phyloP scores from a whole-genome alignment of 2,113 vertebrate species.

The Mirza zaza region DNA sequence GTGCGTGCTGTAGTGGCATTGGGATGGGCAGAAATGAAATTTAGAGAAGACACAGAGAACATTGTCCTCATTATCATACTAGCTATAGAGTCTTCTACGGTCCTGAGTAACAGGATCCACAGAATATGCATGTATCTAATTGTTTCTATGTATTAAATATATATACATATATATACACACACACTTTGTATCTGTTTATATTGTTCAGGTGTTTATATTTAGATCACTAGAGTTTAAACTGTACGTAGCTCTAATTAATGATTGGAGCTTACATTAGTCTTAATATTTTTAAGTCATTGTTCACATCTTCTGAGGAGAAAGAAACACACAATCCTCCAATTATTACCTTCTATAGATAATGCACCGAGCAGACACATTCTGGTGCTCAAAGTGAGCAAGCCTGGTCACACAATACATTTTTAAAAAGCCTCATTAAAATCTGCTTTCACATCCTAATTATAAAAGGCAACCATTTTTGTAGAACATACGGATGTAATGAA shows the following conservation, averaged over 20 bases:
- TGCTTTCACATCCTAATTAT: not conserved
- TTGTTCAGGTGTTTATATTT: not conserved
- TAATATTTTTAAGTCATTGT: not conserved
- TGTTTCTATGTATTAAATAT: not conserved
- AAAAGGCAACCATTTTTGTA: not conserved
- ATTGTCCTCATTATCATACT: not conserved
- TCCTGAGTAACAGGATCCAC: too few relatives aligned
- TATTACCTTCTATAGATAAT: not conserved
- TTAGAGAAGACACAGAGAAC: not conserved
- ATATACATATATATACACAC: too few relatives aligned
- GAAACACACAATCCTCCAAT: not conserved
- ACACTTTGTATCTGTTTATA: not conserved
- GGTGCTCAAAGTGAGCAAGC: not conserved
- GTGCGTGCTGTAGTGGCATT: accelerated
- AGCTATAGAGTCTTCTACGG: not conserved
- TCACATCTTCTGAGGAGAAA: not conserved
- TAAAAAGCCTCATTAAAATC: not conserved
- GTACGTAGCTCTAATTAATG: not conserved
- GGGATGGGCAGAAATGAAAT: not conserved
- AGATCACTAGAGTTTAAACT: not conserved
- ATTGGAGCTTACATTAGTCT: not conserved
- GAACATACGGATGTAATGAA: not conserved
- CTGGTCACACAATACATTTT: not conserved
- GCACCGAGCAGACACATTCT: not conserved
- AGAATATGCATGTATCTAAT: not conserved